Evolutionary conservation across 2,113 vertebrate species (phyloP).

Genomic region (Pandion haliaetus): DNA sequence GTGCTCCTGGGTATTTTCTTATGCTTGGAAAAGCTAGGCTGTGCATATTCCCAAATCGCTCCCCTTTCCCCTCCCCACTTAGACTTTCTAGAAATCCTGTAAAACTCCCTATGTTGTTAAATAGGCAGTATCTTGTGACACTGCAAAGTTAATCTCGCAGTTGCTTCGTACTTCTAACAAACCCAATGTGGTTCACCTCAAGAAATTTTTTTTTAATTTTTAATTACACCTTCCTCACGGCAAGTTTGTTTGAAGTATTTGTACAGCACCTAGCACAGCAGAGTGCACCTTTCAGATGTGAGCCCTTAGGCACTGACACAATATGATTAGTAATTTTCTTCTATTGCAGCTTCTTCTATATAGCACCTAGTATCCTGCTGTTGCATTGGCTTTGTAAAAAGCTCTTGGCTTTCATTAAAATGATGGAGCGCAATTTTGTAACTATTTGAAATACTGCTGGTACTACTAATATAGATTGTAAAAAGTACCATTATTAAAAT

Average conservation of each 20-base stretch:
- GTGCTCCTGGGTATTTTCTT: not conserved
- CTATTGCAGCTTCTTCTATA: not conserved
- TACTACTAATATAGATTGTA: not conserved
- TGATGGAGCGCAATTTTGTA: not conserved
- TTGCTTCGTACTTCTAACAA: not conserved
- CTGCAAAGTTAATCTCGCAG: not conserved
- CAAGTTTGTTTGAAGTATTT: not conserved
- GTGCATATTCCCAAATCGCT: accelerated
- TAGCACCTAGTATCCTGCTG: not conserved
- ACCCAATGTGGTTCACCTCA: not conserved
- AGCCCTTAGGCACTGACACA: too few relatives aligned
- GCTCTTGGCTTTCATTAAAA: not conserved
- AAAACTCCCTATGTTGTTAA: accelerated
- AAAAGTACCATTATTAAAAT: not conserved
- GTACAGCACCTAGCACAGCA: too few relatives aligned
- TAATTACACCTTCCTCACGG: not conserved
- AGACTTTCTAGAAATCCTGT: not conserved
- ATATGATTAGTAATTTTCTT: not conserved
- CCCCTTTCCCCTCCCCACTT: not conserved
- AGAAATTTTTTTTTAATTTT: not conserved
- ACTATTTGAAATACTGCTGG: not conserved
- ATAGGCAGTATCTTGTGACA: not conserved
- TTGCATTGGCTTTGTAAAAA: not conserved
- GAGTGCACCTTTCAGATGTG: not conserved
- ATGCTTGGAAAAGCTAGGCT: not conserved